Evolutionary conservation across 2,888 invertebrate species (phyloP).

Genomic region (Tholera decimalis): DNA sequence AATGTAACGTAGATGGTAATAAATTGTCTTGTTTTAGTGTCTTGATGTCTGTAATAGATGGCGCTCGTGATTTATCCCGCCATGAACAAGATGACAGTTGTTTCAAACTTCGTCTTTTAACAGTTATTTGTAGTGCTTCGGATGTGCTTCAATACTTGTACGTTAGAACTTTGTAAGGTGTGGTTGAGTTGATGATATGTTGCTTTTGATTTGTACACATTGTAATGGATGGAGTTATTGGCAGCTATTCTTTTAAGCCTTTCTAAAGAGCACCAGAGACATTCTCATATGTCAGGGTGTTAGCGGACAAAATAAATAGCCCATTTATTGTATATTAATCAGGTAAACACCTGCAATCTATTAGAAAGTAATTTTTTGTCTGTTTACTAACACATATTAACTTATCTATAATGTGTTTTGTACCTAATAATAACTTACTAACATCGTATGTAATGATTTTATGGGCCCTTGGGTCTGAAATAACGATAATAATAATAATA

Average conservation of each 20-base stretch:
- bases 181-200: constrained; percentile 16
- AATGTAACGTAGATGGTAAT: constrained; percentile 46
- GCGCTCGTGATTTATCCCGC: constrained; percentile 45
- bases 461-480: no score
- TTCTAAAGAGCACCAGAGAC: no score
- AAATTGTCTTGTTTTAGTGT: constrained; percentile 53
- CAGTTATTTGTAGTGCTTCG: constrained; percentile 34
- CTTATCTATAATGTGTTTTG: no score
- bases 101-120: constrained; percentile 56
- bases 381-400: no score
- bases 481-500: no score
- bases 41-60: constrained; percentile 48
- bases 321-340: no score
- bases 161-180: constrained; percentile 8
- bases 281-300: background rate
- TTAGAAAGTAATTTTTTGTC: no score
- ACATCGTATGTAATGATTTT: no score
- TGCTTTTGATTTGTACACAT: background rate
- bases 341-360: no score
- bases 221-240: background rate
- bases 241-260: background rate
- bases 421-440: no score
- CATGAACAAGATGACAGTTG: constrained; percentile 50
- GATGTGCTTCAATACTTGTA: constrained; percentile 3
- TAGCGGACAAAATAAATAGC: no score